Percentiles rank a stretch among this genome's conserved stretches.
These are phyloP conservation scores for Ara ararauna DNA, from an alignment of 2,797 vertebrate species.

Conservation along the genomic window DNA sequence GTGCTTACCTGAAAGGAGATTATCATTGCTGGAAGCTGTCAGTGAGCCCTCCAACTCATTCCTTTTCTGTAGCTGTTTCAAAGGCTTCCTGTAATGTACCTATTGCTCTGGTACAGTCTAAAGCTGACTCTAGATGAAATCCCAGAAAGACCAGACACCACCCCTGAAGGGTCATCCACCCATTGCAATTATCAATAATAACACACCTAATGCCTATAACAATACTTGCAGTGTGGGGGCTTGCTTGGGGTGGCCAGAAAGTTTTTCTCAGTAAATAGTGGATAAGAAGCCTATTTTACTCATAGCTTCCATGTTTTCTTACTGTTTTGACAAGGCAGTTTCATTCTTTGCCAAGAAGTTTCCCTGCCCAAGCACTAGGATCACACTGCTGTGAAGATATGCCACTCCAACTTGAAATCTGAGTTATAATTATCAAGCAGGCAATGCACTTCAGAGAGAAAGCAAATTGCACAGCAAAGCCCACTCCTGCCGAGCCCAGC, in stretches of 20 bases:
- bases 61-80: not conserved
- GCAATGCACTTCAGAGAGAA: not conserved
- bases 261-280: not conserved
- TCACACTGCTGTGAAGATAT: not conserved
- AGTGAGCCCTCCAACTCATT: not conserved
- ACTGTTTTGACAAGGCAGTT: not conserved
- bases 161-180: not conserved
- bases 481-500: constrained; percentile 54
- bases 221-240: not conserved
- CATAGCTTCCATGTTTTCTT: not conserved
- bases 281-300: not conserved
- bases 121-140: not conserved
- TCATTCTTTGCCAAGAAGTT: not conserved
- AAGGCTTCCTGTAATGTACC: not conserved
- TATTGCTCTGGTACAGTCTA: not conserved
- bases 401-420: not conserved
- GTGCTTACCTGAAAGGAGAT: not conserved
- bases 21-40: not conserved
- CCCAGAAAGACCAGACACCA: not conserved
- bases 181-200: not conserved
- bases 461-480: not conserved
- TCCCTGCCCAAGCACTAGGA: not conserved
- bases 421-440: not conserved
- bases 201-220: not conserved
- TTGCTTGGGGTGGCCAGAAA: not conserved